phyloP scores from a whole-genome alignment of 2,888 invertebrate genomes.

The Drosophila diplacantha region DNA sequence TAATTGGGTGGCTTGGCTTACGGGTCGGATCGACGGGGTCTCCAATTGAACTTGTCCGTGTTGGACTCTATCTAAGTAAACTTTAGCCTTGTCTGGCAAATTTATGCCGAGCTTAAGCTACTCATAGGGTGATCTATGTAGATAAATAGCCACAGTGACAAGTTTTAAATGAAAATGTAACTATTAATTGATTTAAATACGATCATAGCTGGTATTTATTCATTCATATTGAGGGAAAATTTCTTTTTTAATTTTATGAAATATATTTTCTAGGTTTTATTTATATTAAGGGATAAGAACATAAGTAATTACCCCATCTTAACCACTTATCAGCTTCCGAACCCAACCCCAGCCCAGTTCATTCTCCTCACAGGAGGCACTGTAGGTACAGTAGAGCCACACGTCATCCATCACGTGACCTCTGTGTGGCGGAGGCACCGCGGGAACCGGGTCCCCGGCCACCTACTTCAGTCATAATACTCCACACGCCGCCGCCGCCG shows the following conservation, averaged over 20 bases:
- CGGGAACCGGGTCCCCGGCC: constrained; percentile 48
- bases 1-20: constrained; percentile 18
- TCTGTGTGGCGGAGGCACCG: constrained; percentile 25
- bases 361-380: not conserved
- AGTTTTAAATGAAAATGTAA: not conserved
- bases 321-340: not conserved
- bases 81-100: constrained; percentile 5
- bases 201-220: not conserved
- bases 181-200: too few species aligned
- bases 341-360: not conserved
- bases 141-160: not conserved
- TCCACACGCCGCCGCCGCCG: constrained; percentile 52
- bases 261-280: not conserved
- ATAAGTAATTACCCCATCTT: not conserved
- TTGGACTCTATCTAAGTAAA: not conserved
- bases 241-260: not conserved
- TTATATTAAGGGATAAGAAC: too few species aligned
- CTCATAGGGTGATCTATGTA: too few species aligned
- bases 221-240: too few species aligned
- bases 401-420: constrained; percentile 48
- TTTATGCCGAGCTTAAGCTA: not conserved
- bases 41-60: constrained; percentile 19
- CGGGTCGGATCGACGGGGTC: constrained; percentile 7
- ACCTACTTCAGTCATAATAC: constrained; percentile 70
- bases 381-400: constrained; percentile 51